Conservation (phyloP, 2,113 vertebrate genomes). For the Xenotilapia longispinis region DNA sequence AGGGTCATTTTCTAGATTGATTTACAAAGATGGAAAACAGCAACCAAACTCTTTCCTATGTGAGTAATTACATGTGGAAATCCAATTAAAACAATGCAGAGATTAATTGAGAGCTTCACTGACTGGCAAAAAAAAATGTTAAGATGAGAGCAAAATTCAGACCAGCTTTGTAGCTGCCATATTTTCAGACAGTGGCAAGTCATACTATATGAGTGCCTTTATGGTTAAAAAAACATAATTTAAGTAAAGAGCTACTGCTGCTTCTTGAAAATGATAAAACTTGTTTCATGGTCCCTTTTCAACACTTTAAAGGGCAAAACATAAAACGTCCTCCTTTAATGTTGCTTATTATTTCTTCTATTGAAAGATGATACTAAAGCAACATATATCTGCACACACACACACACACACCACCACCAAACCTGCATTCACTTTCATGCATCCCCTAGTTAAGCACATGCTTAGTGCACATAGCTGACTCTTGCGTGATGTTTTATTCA, state of each 20-base stretch:
- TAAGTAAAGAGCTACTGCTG: background rate
- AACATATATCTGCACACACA: background rate
- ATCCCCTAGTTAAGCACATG: background rate
- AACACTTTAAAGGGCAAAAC: background rate
- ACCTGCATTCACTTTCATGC: background rate
- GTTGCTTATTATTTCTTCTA: background rate
- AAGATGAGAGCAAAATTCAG: background rate
- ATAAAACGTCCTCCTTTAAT: background rate
- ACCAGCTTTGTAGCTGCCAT: background rate
- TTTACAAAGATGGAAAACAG: background rate
- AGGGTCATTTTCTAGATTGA: background rate
- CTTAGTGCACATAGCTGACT: constrained; percentile 10
- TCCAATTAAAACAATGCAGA: background rate
- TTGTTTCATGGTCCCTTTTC: background rate
- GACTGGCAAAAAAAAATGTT: background rate
- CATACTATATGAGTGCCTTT: background rate
- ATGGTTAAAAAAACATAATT: background rate
- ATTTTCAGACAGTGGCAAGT: background rate
- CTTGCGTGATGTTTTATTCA: constrained; percentile 66
- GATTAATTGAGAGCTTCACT: background rate
- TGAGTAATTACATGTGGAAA: background rate
- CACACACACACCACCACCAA: background rate
- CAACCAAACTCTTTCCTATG: background rate
- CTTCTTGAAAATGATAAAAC: background rate
- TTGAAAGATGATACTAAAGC: background rate